Percentiles rank a stretch among this genome's conserved stretches.
These are phyloP conservation scores for Scelioninae gen. 2 DNA, from an alignment of 2,888 invertebrate genomes.

Conservation along the genomic window DNA sequence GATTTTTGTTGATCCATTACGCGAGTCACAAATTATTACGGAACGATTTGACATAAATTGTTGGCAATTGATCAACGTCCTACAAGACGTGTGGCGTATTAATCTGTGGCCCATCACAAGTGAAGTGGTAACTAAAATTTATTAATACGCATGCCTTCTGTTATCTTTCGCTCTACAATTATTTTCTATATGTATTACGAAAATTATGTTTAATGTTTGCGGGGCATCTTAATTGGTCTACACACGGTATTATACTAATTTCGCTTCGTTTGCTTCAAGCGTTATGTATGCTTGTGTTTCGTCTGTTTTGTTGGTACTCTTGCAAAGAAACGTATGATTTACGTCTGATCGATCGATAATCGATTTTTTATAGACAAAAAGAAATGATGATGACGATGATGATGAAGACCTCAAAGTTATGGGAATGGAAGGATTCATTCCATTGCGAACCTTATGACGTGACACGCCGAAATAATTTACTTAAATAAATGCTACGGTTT, in stretches of 20 bases:
- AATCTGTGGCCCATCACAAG: constrained; percentile 55
- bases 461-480: constrained; percentile 32
- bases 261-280: constrained; percentile 56
- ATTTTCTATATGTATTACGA: constrained; percentile 45
- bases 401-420: constrained; percentile 72
- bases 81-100: constrained; percentile 41
- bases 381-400: constrained; percentile 63
- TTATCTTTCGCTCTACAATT: constrained; percentile 36
- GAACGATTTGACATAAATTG: constrained; percentile 12
- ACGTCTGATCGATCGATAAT: constrained; percentile 65
- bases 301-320: constrained; percentile 48
- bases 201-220: constrained; percentile 74
- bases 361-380: constrained; percentile 71
- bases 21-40: constrained; percentile 58
- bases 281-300: constrained; percentile 63
- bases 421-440: constrained; percentile 74
- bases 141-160: constrained; percentile 51
- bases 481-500: constrained; percentile 18
- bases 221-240: not conserved
- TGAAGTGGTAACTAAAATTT: constrained; percentile 55
- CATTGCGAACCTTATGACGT: constrained; percentile 71
- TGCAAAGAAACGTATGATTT: constrained; percentile 11
- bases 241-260: constrained; percentile 43
- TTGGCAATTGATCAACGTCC: constrained; percentile 16
- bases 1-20: constrained; percentile 29